These are phyloP conservation scores for Aporophyla lueneburgensis DNA, from an alignment of 2,888 invertebrate species.

Conservation along the genomic window DNA sequence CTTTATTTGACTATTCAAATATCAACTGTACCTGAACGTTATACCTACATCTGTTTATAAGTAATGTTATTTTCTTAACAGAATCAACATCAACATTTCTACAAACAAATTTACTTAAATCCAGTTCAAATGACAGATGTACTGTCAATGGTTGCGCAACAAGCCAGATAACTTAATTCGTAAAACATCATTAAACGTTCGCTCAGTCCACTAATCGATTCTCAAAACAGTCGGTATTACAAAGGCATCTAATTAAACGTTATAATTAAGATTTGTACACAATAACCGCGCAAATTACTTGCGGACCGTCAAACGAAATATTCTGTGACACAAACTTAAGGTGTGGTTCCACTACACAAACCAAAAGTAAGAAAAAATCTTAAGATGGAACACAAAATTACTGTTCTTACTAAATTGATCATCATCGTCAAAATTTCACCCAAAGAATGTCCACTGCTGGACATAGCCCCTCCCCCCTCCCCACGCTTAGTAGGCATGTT, in stretches of 20 bases:
- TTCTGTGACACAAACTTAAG: constrained; percentile 29
- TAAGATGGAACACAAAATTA: not conserved
- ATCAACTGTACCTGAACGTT: not conserved
- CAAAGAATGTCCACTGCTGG: too few relatives aligned
- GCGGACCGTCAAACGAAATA: constrained; percentile 19
- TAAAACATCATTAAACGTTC: constrained; percentile 25
- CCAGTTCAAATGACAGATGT: not conserved
- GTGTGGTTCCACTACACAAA: constrained; percentile 3
- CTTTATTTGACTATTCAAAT: not conserved
- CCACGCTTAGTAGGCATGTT: too few relatives aligned
- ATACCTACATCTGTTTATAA: not conserved
- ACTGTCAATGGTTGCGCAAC: constrained; percentile 9
- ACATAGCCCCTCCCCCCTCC: too few relatives aligned
- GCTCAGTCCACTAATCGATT: constrained; percentile 36
- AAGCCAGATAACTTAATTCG: constrained; percentile 16
- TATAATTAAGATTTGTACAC: constrained; percentile 49
- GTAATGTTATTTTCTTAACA: not conserved
- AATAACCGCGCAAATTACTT: constrained; percentile 59
- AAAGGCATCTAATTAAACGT: constrained; percentile 45
- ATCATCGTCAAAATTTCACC: not conserved
- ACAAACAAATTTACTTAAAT: not conserved
- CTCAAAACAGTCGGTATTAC: constrained; percentile 32
- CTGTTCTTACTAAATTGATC: not conserved
- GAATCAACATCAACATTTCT: not conserved
- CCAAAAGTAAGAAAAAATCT: too few relatives aligned